Conservation (phyloP, 2,797 vertebrate genomes). For the Anableps anableps region DNA sequence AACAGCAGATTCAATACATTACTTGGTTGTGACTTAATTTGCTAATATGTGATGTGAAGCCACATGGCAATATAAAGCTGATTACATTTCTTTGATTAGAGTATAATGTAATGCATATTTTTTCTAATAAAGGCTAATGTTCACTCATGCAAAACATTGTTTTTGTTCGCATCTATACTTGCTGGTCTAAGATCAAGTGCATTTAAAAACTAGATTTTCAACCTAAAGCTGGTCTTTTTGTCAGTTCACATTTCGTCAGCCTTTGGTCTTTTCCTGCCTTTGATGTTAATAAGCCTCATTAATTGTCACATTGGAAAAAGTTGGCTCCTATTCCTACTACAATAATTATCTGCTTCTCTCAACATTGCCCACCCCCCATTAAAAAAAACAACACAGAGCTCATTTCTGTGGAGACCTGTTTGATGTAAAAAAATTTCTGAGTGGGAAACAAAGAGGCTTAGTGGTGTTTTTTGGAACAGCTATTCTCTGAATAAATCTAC, state of each 20-base stretch:
- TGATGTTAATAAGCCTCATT: constrained; percentile 73
- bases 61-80: background rate
- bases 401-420: constrained; percentile 53
- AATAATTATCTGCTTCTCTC: constrained; percentile 59
- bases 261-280: constrained; percentile 59
- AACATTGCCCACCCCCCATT: constrained; percentile 31
- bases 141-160: background rate
- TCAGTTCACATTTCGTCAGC: constrained; percentile 47
- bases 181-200: constrained; percentile 13
- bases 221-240: constrained; percentile 37
- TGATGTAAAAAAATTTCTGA: constrained; percentile 56
- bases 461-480: constrained; percentile 37
- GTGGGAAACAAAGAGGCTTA: constrained; percentile 53
- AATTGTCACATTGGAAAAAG: constrained; percentile 54
- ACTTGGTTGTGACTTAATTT: background rate
- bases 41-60: constrained; percentile 12
- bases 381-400: constrained; percentile 15
- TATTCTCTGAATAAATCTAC: constrained; percentile 36
- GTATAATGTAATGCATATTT: background rate
- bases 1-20: constrained; percentile 3
- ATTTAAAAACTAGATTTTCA: constrained; percentile 33
- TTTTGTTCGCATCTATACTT: constrained; percentile 1
- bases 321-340: constrained; percentile 45
- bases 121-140: constrained; percentile 3
- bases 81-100: background rate